Evolutionary conservation across 2,888 invertebrate genomes (phyloP), one percentile per base, ranked within the genome.

Genomic region (Resseliella maxima): DNA sequence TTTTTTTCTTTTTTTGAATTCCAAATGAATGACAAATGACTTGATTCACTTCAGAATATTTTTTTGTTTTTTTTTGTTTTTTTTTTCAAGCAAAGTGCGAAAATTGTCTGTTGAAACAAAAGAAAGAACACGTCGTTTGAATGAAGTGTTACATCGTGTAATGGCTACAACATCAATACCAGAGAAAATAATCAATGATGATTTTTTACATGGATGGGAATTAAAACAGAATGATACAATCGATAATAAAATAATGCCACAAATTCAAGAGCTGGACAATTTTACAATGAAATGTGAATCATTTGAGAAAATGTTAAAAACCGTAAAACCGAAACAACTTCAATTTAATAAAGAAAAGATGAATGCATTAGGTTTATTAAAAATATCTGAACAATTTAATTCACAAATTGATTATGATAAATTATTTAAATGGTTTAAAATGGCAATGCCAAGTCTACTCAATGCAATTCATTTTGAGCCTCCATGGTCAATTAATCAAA

Each of bases 351-450:
- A 59, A 24, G 59, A 59, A 3, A n/a, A 59, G 10, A 59, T 59
- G 59, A 59, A 24, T 24, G 59, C 59, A 59, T 15, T 59, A 0
- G 59, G 59, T 24, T 59, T 59, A 24, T 24, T 59, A 24, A n/a
- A 59, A 59, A 3, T 8, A 6, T 3, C 59, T 1, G 24, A 59
- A 59, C 59, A 24, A 24, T 59, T 59, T 10, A 24, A 59, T 24
- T 3, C 59, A n/a, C 59, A 59, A 59, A n/a, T 59, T 24, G 59
- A 59, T 59, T 59, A 59, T 24, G 59, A 59, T 24, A 59, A 59
- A 59, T 15, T 59, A 15, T 50, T 15, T n/a, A 10, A 6, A 5
- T 59, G 59, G 59, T 24, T 59, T 6, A 59, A 15, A 24, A 6
- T 5, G 1, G 24, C 3, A 3, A 59, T 59, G 59, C 59, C 59